A percentile compares a stretch with the other conserved stretches of the same genome.
phyloP scores from a whole-genome alignment of 2,797 vertebrate genomes.

The Bradypodion ventrale region DNA sequence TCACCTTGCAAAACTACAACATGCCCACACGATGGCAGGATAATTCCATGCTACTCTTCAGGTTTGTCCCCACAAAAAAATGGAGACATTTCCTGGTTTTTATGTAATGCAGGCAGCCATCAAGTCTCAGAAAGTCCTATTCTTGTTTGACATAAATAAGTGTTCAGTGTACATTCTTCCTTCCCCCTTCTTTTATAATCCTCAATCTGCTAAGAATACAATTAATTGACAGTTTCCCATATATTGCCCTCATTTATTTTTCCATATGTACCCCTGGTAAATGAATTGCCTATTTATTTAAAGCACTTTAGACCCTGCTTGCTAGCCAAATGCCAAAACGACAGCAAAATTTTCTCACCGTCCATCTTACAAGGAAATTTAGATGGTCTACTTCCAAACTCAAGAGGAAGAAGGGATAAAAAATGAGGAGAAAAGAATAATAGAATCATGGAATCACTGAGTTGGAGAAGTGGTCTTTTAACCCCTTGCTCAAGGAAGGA shows the following conservation, averaged over 20 bases:
- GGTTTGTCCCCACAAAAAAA: background rate
- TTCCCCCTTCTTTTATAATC: background rate
- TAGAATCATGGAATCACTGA: no score
- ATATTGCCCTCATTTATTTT: background rate
- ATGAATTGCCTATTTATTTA: no score
- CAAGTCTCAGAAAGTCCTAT: background rate
- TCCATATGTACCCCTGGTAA: no score
- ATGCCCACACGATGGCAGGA: conserved; percentile 57
- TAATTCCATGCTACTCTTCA: background rate
- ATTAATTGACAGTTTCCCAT: background rate
- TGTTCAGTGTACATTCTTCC: no score
- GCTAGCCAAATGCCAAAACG: no score
- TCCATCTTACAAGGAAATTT: no score
- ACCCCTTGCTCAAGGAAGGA: no score
- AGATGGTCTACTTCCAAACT: no score
- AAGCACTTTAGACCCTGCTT: no score
- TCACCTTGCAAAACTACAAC: background rate
- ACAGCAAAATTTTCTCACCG: no score
- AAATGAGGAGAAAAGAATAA: background rate
- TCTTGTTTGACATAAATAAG: background rate
- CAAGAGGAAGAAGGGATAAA: background rate
- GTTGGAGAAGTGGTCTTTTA: no score
- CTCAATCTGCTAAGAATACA: background rate
- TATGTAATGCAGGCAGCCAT: background rate
- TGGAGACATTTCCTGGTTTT: background rate